Conservation (phyloP, 2,888 invertebrate species). For the Exephanes ischioxanthus region DNA sequence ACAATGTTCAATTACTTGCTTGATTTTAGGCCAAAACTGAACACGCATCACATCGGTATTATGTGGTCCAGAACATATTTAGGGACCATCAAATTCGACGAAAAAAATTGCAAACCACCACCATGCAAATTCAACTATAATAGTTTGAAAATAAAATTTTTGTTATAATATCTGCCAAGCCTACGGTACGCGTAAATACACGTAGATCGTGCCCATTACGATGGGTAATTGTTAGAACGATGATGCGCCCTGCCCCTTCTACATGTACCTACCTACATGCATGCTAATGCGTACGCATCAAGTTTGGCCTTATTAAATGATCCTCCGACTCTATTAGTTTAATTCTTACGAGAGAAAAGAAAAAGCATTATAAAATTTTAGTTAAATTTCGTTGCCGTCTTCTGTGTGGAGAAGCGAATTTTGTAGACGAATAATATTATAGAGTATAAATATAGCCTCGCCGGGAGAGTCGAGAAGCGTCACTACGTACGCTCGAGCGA, state of each 20-base stretch:
- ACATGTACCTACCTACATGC: not conserved
- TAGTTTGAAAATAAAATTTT: not conserved
- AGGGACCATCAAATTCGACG: too few relatives aligned
- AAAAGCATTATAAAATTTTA: too few relatives aligned
- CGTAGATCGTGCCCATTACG: slow-evolving; percentile 78
- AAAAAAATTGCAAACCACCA: too few relatives aligned
- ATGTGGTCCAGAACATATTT: too few relatives aligned
- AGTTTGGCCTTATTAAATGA: slow-evolving; percentile 15
- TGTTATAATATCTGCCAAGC: not conserved
- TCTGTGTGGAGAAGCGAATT: not conserved
- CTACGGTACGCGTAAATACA: slow-evolving; percentile 72
- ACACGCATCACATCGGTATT: too few relatives aligned
- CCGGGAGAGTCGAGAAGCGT: slow-evolving; percentile 48
- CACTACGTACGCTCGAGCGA: slow-evolving; percentile 74
- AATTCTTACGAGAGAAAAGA: too few relatives aligned
- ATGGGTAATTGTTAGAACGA: slow-evolving; percentile 78
- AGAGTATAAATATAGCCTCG: not conserved
- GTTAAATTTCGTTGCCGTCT: too few relatives aligned
- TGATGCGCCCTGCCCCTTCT: slow-evolving; percentile 35
- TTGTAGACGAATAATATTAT: not conserved
- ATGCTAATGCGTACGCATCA: not conserved
- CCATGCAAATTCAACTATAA: too few relatives aligned
- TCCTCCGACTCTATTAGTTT: not conserved
- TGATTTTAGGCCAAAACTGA: too few relatives aligned
- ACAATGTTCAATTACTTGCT: too few relatives aligned